phyloP scores from a whole-genome alignment of 2,888 invertebrate genomes.

The Pseudolycoriella hygida region DNA sequence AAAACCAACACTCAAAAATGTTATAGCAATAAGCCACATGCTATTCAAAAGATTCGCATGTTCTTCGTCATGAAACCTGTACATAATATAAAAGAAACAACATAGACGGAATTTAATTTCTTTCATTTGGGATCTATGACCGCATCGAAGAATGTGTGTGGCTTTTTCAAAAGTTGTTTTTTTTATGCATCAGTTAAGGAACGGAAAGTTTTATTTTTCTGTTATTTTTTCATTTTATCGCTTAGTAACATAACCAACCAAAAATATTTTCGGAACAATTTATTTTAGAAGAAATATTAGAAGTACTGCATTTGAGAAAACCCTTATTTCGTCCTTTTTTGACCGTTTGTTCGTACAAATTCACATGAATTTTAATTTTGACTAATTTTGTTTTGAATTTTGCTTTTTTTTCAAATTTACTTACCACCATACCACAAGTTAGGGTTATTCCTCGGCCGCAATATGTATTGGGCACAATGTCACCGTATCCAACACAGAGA shows the following conservation, averaged over 20 bases:
- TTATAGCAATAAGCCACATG: conserved; percentile 99
- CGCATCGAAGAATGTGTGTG: no score
- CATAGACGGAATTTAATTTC: no score
- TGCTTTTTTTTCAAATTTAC: conserved; percentile 29
- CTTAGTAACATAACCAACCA: no score
- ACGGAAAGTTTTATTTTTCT: no score
- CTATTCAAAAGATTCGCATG: conserved; percentile 98
- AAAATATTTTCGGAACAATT: not conserved
- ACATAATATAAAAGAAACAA: not conserved
- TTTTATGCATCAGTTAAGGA: no score
- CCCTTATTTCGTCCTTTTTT: not conserved
- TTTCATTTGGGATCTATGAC: no score
- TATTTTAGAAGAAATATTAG: not conserved
- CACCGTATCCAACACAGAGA: conserved; percentile 99
- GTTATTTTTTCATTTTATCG: no score
- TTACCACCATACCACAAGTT: conserved; percentile 98
- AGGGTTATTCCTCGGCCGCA: conserved; percentile 98
- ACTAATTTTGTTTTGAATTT: conserved; percentile 4
- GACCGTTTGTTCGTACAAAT: no score
- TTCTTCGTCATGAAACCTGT: conserved; percentile 94
- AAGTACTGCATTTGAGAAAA: not conserved
- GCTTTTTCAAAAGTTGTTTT: no score
- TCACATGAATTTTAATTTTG: no score
- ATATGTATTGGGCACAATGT: conserved; percentile 99
- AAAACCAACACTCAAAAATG: conserved; percentile 99